Evolutionary conservation across 1,140 invertebrate species (phyloP), one percentile per base, ranked within the genome.

Genomic region (Papilio xuthus): DNA sequence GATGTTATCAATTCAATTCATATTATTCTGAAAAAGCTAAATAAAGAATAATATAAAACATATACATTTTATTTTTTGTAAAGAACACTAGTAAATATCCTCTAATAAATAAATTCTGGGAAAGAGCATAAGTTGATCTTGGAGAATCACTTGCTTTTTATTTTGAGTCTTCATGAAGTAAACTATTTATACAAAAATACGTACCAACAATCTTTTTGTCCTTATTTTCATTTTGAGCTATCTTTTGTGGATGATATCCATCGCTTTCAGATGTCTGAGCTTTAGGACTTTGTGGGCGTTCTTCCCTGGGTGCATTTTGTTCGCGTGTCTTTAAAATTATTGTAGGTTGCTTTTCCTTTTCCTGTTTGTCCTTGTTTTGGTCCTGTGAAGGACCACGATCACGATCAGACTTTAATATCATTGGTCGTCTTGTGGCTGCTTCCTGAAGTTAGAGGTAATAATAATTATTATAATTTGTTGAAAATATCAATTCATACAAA

Each of bases 191-290:
- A 44, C n/a, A 44, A 44, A 42, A 23, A 44, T 72, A 73, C 42
- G 28, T 47, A 76, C 74, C 74, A 20, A 42, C 23, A 41, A 15
- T 76, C 37, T 92, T 94, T 84, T 92, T 94, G 67, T 94, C 94
- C 81, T 94, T 94, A 78, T 89, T 86, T 85, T 94, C 94, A 89
- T 94, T 94, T 78, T 94, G 93, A 67, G 89, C 92, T 80, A 94
- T 94, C 83, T 94, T 94, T 76, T 82, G 86, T 18, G 91, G 88
- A 75, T 93, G 88, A 20, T 86, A 86, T 15, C 85, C 84, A 77
- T 91, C 90, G 42, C 69, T 53, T 56, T 94, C 93, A 70, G 85
- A 84, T n/a, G 84, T 81, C 70, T 89, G 84, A 12, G 87, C 80
- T 79, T 93, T 94, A 10, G 94, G 94, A 80, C 93, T 94, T 13